phyloP scores from a whole-genome alignment of 2,113 vertebrate genomes.

The Raja brachyura region DNA sequence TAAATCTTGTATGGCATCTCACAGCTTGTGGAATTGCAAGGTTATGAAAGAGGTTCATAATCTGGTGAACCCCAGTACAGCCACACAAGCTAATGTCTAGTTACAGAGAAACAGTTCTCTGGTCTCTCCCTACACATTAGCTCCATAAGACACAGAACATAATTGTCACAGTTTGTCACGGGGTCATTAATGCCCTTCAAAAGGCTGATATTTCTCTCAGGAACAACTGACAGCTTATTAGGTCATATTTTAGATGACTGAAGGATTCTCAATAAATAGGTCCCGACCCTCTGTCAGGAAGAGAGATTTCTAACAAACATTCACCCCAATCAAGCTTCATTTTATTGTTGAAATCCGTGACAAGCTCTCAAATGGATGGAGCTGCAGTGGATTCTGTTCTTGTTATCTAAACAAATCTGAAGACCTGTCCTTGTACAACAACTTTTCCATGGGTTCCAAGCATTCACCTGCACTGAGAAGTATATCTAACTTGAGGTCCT shows the following conservation, averaged over 20 bases:
- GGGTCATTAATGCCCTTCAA: background rate
- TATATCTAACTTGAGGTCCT: too few species aligned
- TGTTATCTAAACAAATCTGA: background rate
- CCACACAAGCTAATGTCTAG: too few species aligned
- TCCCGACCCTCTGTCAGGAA: background rate
- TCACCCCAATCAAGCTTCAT: background rate
- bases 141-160: background rate
- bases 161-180: background rate
- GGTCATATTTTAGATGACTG: background rate
- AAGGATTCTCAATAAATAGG: background rate
- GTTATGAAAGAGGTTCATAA: background rate
- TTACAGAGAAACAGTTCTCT: background rate
- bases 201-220: background rate
- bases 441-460: too few species aligned
- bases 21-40: background rate
- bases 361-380: background rate
- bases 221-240: background rate
- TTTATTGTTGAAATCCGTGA: background rate
- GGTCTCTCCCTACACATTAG: background rate
- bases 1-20: background rate
- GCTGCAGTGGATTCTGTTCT: background rate
- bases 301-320: background rate
- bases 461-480: too few species aligned
- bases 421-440: background rate
- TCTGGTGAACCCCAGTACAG: background rate